Evolutionary conservation across 2,888 invertebrate species (phyloP).

Genomic region (Pristionchus maxplancki): DNA sequence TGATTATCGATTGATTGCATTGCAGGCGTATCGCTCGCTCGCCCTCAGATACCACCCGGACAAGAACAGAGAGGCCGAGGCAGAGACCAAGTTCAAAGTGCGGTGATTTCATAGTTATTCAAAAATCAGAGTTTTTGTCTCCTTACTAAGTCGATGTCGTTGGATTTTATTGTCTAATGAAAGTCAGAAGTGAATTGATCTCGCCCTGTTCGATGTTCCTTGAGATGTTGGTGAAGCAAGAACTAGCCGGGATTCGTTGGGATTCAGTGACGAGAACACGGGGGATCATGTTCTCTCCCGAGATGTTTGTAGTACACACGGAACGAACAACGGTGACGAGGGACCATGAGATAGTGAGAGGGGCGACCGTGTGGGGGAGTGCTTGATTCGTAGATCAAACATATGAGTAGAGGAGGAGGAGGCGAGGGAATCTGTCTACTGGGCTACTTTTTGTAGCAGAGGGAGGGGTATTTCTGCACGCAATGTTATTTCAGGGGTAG

Average conservation of each 20-base stretch:
- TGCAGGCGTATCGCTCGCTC: constrained; percentile 38
- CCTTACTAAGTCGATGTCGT: not conserved
- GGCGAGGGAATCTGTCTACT: constrained; percentile 12
- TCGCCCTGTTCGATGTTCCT: not conserved
- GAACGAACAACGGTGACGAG: not conserved
- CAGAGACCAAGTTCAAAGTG: constrained; percentile 85
- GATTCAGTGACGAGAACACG: not conserved
- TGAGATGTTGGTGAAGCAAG: not conserved
- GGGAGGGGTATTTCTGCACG: constrained; percentile 22
- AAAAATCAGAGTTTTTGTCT: too few relatives aligned
- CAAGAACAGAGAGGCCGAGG: constrained; percentile 94
- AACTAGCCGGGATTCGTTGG: not conserved
- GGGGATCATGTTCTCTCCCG: not conserved
- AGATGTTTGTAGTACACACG: constrained; percentile 39
- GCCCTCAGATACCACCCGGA: constrained; percentile 95
- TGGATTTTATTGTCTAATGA: not conserved
- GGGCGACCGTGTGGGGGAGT: constrained; percentile 1
- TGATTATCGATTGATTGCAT: not conserved
- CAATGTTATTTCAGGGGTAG: not conserved
- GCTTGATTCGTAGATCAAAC: constrained; percentile 42
- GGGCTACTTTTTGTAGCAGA: constrained; percentile 16
- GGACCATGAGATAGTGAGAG: not conserved
- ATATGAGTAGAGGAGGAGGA: not conserved
- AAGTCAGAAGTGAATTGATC: not conserved
- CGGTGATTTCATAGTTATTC: not conserved